Percentiles rank a stretch among this genome's conserved stretches.
Conservation (phyloP, 2,113 vertebrate species). For the Conger conger region DNA sequence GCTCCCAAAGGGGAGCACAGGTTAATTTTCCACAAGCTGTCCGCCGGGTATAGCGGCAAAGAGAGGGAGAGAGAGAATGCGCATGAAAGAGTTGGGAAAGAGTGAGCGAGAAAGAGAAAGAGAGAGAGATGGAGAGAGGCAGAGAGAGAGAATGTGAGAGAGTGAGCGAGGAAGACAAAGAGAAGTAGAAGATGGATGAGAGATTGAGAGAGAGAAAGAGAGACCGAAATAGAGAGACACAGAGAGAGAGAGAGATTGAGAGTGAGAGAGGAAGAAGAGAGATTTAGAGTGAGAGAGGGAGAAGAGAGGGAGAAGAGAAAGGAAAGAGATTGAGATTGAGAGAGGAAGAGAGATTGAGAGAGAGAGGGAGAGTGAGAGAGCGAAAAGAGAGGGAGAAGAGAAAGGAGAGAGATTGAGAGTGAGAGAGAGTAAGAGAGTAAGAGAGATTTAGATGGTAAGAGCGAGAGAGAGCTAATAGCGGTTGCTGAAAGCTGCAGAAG, state of each 20-base stretch:
- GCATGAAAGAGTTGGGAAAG: neutral
- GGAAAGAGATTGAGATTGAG: slow-evolving; percentile 27
- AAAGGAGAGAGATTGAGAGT: slow-evolving; percentile 18
- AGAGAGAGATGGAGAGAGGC: slow-evolving; percentile 9
- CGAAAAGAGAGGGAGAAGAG: slow-evolving; percentile 46
- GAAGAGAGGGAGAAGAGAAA: slow-evolving; percentile 42
- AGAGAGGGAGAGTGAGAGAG: slow-evolving; percentile 48
- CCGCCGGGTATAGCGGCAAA: slow-evolving; percentile 14
- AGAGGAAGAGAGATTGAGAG: neutral
- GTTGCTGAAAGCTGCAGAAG: slow-evolving; percentile 42
- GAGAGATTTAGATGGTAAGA: neutral
- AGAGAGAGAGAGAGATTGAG: neutral
- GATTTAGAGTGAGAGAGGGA: neutral
- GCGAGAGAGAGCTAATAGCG: slow-evolving; percentile 13
- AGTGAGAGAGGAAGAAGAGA: slow-evolving; percentile 6
- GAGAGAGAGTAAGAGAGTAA: neutral
- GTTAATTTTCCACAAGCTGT: slow-evolving; percentile 34
- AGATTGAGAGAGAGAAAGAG: neutral
- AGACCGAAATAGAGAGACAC: neutral
- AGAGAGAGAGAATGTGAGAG: slow-evolving; percentile 3
- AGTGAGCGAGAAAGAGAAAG: slow-evolving; percentile 19
- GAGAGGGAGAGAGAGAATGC: neutral
- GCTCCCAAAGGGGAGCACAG: slow-evolving; percentile 24
- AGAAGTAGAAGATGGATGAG: too few species aligned
- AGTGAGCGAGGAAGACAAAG: neutral